These are phyloP conservation scores for Bombyx huttoni DNA, from an alignment of 2,888 invertebrate species.

Conservation along the genomic window DNA sequence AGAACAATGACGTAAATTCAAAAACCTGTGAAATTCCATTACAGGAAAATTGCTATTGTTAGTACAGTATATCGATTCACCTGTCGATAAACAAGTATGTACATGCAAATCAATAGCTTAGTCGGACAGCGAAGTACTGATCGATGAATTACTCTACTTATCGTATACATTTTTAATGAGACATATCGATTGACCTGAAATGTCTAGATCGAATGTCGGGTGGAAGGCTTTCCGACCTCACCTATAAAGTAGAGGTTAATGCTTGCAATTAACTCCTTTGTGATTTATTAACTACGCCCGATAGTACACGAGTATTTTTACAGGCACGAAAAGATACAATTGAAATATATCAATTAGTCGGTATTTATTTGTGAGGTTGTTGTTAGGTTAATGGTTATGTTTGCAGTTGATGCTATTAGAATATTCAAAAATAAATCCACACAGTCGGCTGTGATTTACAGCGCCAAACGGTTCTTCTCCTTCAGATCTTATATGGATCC, in stretches of 20 bases:
- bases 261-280: background rate
- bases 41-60: background rate
- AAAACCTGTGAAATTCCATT: background rate
- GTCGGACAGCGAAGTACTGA: conserved; percentile 13
- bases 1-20: background rate
- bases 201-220: conserved; percentile 4
- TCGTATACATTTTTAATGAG: conserved; percentile 37
- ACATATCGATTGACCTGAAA: conserved; percentile 40
- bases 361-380: no score
- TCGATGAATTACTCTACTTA: conserved; percentile 20
- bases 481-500: no score
- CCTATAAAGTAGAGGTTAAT: conserved; percentile 2
- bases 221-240: conserved; percentile 11
- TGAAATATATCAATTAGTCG: no score
- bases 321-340: no score
- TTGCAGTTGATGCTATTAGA: no score
- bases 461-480: no score
- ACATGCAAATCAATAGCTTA: background rate
- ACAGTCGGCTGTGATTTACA: no score
- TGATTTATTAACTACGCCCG: background rate
- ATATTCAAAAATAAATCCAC: no score
- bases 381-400: no score
- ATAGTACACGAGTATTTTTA: background rate
- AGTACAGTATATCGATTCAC: background rate
- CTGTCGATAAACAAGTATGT: background rate